A percentile compares a stretch with the other conserved stretches of the same genome.
These are phyloP conservation scores for Rotaria macrura DNA, from an alignment of 2,888 invertebrate species.

Conservation along the genomic window DNA sequence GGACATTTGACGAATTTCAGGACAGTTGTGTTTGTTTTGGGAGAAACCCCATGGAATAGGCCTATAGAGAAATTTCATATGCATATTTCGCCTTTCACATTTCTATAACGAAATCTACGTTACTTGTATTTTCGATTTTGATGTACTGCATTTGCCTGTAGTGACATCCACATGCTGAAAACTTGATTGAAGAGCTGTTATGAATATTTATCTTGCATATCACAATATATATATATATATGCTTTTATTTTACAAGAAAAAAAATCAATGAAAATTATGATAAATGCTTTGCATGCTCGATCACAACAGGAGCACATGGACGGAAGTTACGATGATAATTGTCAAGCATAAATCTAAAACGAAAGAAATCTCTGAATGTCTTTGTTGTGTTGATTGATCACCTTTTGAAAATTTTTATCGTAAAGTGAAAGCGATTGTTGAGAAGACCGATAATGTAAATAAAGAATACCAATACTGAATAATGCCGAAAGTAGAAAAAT, in stretches of 20 bases:
- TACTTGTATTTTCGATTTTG: too few species aligned
- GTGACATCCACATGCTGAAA: too few species aligned
- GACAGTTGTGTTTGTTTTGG: too few species aligned
- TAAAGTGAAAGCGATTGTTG: constrained; percentile 4
- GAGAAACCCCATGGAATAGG: too few species aligned
- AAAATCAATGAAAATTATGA: not conserved
- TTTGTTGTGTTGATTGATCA: not conserved
- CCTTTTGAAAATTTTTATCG: not conserved
- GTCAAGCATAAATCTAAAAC: not conserved
- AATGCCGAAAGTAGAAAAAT: constrained; percentile 92
- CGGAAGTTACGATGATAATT: not conserved
- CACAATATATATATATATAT: too few species aligned
- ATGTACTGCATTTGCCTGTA: too few species aligned
- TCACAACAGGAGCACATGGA: not conserved
- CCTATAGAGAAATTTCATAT: too few species aligned
- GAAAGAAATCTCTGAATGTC: not conserved
- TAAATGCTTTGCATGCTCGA: not conserved
- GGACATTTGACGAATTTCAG: too few species aligned
- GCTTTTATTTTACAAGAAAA: not conserved
- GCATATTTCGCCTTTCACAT: too few species aligned
- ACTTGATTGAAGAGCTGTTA: too few species aligned
- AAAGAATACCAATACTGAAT: constrained; percentile 84
- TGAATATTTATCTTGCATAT: too few species aligned
- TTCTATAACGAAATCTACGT: too few species aligned
- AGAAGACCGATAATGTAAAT: constrained; percentile 47